Base-by-base conservation (phyloP, 2,888 invertebrate species). In the Eristalis intricaria region DNA sequence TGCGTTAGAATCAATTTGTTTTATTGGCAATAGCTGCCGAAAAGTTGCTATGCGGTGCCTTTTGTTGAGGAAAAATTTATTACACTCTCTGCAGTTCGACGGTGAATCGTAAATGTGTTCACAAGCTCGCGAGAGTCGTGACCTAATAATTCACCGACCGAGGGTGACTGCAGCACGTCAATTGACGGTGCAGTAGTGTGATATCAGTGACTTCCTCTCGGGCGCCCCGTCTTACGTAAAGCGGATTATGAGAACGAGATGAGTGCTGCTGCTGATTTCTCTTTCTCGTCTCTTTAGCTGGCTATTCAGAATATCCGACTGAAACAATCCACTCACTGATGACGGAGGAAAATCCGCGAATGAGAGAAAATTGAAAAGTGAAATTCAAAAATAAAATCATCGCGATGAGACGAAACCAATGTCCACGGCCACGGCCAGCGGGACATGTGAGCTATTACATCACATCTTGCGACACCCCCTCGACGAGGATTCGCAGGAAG, bases 161-260 rank as follows among this genome's bases (percentile, higher is more conserved):
- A 64, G 63, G 63, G 64, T 70, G 73, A 50, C 63, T 19, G 38
- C 29, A 13, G 64, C 73, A 43, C 60, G 43, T 29, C 40, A 32
- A 71, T 43, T 19, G 38, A 29, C 29, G 58, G 63, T 32, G 43
- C 64, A 74, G 63, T 19, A 19, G 61, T 15, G 65, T 66, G 60
- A 15, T 60, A 40, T 61, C 60, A 50, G 22, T 56, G 29, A 71
- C 58, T 71, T n/a, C 64, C 35, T 40, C 58, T 23, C 40, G 29
- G 38, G 61, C 70, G 22, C 26, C 43, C 32, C 50, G 35, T 23
- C 78, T 78, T 78, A 78, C 78, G 70, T 78, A 78, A 78, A 70
- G 26, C 63, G 35, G n/a, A 69, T 35, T 35, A 61, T 69, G 69
- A 60, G 60, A 60, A 29, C 60, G 15, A 23, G 60, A 29, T 60